These are phyloP conservation scores for Eurytoma californica DNA, from an alignment of 2,888 invertebrate species.

Conservation along the genomic window DNA sequence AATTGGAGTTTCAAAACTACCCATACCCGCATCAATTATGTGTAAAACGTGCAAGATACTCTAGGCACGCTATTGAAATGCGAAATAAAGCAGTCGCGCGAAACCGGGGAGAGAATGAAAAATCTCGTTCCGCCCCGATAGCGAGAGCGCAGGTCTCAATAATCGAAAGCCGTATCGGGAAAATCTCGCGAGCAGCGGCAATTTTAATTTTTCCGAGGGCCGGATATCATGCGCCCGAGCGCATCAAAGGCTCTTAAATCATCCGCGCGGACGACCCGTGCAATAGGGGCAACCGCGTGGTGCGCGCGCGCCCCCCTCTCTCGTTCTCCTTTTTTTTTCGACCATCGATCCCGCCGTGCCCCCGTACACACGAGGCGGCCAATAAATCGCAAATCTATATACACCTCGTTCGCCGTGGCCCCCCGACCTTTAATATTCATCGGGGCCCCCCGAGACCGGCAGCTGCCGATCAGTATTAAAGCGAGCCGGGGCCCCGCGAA, in stretches of 20 bases:
- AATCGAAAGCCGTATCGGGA: conserved; percentile 20
- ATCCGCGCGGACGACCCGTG: not conserved
- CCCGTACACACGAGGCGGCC: not conserved
- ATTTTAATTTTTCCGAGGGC: conserved; percentile 35
- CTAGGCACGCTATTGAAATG: too few species aligned
- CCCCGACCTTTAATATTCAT: conserved; percentile 21
- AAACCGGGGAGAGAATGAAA: not conserved
- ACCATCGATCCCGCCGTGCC: too few species aligned
- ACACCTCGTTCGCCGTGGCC: not conserved
- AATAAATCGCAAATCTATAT: conserved; percentile 37
- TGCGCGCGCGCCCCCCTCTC: too few species aligned
- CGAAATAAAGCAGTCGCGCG: not conserved
- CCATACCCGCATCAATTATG: not conserved
- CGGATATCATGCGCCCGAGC: not conserved
- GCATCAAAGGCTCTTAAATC: conserved; percentile 21
- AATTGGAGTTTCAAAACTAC: not conserved
- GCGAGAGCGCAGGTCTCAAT: conserved; percentile 1
- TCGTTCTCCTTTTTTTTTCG: too few species aligned
- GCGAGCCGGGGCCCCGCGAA: not conserved
- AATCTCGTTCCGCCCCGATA: not conserved
- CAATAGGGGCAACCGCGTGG: not conserved
- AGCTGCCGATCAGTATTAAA: too few species aligned
- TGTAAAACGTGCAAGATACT: not conserved
- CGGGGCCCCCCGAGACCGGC: not conserved
- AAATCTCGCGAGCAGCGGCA: conserved; percentile 17